A percentile compares a stretch with the other conserved stretches of the same genome.
Evolutionary conservation across 1,140 invertebrate species (phyloP).

Genomic region (Cydia pomonella): DNA sequence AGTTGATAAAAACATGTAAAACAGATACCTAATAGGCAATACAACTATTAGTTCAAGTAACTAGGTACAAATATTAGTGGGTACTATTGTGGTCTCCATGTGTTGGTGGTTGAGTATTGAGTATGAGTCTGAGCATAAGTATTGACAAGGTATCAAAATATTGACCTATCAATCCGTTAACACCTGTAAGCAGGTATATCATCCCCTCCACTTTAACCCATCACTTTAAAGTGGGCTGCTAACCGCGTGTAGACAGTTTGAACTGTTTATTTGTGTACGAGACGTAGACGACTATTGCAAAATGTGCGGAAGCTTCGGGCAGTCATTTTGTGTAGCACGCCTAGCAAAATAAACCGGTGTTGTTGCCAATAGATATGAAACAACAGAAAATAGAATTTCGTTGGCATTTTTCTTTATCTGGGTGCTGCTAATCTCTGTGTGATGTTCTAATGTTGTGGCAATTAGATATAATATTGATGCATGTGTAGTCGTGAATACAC

Average conservation of each 20-base stretch:
- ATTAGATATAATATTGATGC: no score
- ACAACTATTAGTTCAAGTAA: no score
- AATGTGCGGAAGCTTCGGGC: slow-evolving; percentile 49
- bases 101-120: no score
- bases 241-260: slow-evolving; percentile 36
- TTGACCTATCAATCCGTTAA: no score
- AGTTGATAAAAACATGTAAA: no score
- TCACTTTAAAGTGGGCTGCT: not conserved
- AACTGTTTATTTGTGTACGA: slow-evolving; percentile 48
- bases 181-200: no score
- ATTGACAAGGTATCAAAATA: no score
- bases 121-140: no score
- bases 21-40: no score
- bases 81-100: no score
- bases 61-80: no score
- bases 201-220: not conserved
- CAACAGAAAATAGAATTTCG: slow-evolving; percentile 3
- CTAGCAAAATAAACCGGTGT: not conserved
- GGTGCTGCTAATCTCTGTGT: not conserved
- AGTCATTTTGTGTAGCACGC: slow-evolving; percentile 23
- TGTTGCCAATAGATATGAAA: slow-evolving; percentile 18
- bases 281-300: slow-evolving; percentile 43
- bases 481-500: no score
- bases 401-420: not conserved
- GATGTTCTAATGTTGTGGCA: not conserved